Evolutionary conservation across 2,113 vertebrate species (phyloP), one percentile per base, ranked within the genome.

Genomic region (Rhinoderma darwinii): DNA sequence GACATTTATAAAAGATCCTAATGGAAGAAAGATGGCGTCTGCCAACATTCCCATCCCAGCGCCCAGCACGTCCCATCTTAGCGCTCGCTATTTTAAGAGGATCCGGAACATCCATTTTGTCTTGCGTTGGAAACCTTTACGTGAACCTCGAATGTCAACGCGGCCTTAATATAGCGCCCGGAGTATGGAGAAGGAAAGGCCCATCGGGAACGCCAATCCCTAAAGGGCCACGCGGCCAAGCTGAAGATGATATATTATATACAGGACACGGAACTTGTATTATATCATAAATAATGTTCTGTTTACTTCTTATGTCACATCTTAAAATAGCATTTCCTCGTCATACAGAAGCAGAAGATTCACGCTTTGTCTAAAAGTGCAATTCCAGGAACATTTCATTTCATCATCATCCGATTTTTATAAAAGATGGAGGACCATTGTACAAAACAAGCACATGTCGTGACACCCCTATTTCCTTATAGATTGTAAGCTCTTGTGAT

Each of bases 1-100:
- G 86, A 63, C 20, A 12, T 3, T 11, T 54, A 90, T 90, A 92
- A 91, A 90, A 78, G 88, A 9, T 86, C 61, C 25, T n/a, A 56
- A 66, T 78, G 56, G 39, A 43, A 22, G 22, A 37, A 50, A 4
- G 15, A n/a, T 3, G 35, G 39, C 20, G 54, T 2, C 54, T 63
- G 56, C 37, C 37, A 44, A 18, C 12, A 39, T 3, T n/a, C 27
- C 30, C 41, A 27, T 47, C 2, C 6, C 44, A 20, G 7, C 27
- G 39, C 20, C 22, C 70, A 14, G 39, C 35, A 47, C 44, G 12
- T 30, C 18, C 47, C 25, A 30, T 32, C 50, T 51, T 27, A 63
- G 59, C 11, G 14, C 44, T 22, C 5, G 41, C 39, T 84, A 76
- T 84, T 76, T 47, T 63, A 37, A 54, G 72, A 84, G 50, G 20